phyloP scores from a whole-genome alignment of 2,113 vertebrate genomes.

The Anhinga anhinga region DNA sequence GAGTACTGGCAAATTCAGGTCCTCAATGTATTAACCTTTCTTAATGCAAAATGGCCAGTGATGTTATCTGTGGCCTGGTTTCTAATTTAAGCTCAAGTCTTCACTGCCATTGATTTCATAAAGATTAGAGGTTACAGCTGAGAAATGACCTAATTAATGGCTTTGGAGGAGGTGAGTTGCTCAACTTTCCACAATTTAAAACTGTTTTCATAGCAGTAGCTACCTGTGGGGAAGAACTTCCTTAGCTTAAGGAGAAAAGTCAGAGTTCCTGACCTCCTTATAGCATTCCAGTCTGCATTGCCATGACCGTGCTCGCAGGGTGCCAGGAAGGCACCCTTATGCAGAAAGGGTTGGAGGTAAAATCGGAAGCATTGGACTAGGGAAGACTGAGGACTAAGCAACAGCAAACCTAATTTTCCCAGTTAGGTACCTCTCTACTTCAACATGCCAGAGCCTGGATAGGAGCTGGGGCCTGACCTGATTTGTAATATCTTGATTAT shows the following conservation, averaged over 20 bases:
- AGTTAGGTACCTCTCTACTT: not conserved
- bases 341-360: not conserved
- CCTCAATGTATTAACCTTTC: not conserved
- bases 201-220: not conserved
- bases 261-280: not conserved
- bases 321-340: not conserved
- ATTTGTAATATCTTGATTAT: not conserved
- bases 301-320: rapidly evolving
- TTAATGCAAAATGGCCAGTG: not conserved
- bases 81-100: constrained; percentile 15
- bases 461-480: not conserved
- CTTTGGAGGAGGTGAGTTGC: not conserved
- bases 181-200: not conserved
- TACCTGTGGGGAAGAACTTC: not conserved
- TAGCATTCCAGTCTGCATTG: not conserved
- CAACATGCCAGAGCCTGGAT: not conserved
- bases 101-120: not conserved
- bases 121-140: constrained; percentile 14
- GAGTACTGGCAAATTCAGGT: not conserved
- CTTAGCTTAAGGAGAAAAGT: not conserved
- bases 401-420: not conserved
- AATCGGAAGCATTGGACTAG: not conserved
- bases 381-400: not conserved
- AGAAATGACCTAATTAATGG: constrained; percentile 10
- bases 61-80: constrained; percentile 8